These are phyloP conservation scores for Temnothorax rugatulus DNA, from an alignment of 2,888 invertebrate genomes.

Conservation along the genomic window DNA sequence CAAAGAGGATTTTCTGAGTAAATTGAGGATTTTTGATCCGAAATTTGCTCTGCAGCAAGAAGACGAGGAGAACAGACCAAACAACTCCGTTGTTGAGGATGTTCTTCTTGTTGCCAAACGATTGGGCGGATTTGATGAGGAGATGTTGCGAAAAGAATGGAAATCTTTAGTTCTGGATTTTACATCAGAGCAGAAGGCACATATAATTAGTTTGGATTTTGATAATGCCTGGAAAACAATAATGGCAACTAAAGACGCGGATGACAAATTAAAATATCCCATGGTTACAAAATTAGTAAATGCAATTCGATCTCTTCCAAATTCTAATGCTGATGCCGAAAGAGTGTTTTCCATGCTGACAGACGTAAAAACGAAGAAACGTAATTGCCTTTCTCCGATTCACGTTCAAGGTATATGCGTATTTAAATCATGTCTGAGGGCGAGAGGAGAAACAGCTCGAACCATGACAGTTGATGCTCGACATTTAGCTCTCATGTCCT, in stretches of 20 bases:
- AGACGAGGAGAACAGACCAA: not conserved
- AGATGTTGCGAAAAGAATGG: not conserved
- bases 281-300: not conserved
- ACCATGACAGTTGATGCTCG: not conserved
- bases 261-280: no score
- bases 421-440: not conserved
- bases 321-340: not conserved
- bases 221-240: no score
- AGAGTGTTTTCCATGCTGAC: not conserved
- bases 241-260: no score
- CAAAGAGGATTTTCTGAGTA: not conserved
- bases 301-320: not conserved
- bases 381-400: not conserved
- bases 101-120: not conserved
- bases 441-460: not conserved
- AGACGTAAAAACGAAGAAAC: conserved; percentile 3
- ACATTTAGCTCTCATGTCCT: not conserved
- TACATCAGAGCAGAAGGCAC: no score
- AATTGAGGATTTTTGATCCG: not conserved
- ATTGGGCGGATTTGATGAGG: not conserved
- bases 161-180: not conserved
- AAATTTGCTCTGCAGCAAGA: not conserved
- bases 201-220: no score
- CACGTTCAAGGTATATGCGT: not conserved
- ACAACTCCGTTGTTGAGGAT: not conserved